These are phyloP conservation scores for Oithona nana DNA, from an alignment of 2,888 invertebrate species.

Conservation along the genomic window DNA sequence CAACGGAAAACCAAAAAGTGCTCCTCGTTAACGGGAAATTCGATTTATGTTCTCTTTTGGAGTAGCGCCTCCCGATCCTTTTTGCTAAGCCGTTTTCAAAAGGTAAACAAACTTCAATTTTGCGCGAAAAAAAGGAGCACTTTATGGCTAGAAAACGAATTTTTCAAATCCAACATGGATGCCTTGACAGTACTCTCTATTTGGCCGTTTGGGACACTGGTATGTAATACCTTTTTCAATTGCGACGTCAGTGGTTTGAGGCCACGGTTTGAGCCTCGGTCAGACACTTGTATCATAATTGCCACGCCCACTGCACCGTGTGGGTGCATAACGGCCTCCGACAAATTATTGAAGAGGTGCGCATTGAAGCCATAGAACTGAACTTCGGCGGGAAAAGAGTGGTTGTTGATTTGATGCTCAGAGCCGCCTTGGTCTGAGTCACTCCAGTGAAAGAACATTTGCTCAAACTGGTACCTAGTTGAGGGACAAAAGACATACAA, in stretches of 20 bases:
- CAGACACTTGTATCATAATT: constrained; percentile 72
- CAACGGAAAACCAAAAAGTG: too few species aligned
- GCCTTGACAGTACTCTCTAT: too few species aligned
- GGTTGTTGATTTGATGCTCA: constrained; percentile 84
- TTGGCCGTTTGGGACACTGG: background rate
- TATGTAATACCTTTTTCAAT: constrained; percentile 2
- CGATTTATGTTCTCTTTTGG: constrained; percentile 1
- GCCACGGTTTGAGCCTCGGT: background rate
- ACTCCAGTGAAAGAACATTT: constrained; percentile 89
- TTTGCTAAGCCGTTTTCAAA: too few species aligned
- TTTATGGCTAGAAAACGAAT: too few species aligned
- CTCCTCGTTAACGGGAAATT: background rate
- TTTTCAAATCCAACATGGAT: too few species aligned
- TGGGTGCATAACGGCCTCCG: constrained; percentile 63
- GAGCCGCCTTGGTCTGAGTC: constrained; percentile 46
- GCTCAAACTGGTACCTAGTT: constrained; percentile 42
- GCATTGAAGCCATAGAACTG: constrained; percentile 92
- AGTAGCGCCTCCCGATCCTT: too few species aligned
- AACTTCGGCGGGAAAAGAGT: constrained; percentile 94
- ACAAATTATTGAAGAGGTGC: constrained; percentile 88
- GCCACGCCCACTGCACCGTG: constrained; percentile 88
- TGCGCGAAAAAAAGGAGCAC: background rate
- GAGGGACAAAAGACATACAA: too few species aligned
- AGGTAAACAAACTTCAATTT: too few species aligned
- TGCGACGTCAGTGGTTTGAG: constrained; percentile 11